Base-by-base conservation (phyloP, 2,888 invertebrate species). In the Euplagia quadripunctaria region DNA sequence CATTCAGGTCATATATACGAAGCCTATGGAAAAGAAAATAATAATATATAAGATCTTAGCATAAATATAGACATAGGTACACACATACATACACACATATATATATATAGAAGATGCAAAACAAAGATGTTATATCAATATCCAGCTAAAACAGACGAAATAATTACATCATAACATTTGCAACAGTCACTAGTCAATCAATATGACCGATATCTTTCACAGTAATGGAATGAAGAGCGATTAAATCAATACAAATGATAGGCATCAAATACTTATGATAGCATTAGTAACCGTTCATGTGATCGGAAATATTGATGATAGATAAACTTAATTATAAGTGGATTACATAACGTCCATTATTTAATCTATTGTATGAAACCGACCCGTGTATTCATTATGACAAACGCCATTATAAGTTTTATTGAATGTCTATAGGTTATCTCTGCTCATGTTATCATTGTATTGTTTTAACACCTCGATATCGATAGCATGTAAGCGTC, bases 331-430 rank as follows among this genome's bases (percentile, higher is more conserved):
- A 78, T 82, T 74, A 74, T 86, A 85, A 88, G 85, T 86, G 85
- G 82, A 86, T 93, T 91, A 87, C 86, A 87, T 85, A 92, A 93
- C 83, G 71, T 70, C 68, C 79, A 85, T 89, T 89, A 89, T 89
- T 83, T 83, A 88, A 90, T 79, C 82, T 76, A 86, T 89, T 89
- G 86, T 87, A 85, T 77, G 78, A 78, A 81, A 83, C 86, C 83
- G 75, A 79, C 81, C 78, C 70, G 84, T 78, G 81, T 84, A 83
- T 81, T 88, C 82, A 87, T 88, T 86, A 87, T 78, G 82, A 83
- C 81, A 79, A 84, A 85, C 79, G 82, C 69, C 68, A 85, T 80
- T 84, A 86, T 77, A 73, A 76, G 66, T 74, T 75, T 84, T 80
- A 83, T 83, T 85, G 78, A 81, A 83, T 79, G 77, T 79, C 71